phyloP scores from a whole-genome alignment of 2,888 invertebrate genomes.

The Stenchaetothrips biformis region DNA sequence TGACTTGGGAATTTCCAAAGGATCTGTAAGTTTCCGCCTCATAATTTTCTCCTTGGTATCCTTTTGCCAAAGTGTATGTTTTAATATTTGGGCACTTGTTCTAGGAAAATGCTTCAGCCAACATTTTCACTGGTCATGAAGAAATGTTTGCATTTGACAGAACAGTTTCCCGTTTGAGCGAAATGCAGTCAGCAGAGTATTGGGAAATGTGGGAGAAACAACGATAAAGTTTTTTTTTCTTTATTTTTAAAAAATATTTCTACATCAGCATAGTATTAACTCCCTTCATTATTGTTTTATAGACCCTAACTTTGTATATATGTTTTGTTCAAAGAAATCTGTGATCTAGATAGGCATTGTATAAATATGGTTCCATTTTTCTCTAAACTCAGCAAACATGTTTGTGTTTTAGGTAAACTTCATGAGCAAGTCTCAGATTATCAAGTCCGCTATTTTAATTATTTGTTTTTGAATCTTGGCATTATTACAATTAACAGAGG shows the following conservation, averaged over 20 bases:
- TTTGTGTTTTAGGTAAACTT: background rate
- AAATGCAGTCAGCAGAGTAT: conserved; percentile 95
- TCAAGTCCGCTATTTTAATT: background rate
- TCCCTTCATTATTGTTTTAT: background rate
- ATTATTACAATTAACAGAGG: background rate
- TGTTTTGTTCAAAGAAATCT: background rate
- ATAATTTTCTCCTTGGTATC: background rate
- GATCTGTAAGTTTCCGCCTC: conserved; percentile 55
- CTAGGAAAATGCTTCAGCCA: conserved; percentile 72
- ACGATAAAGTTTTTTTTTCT: background rate
- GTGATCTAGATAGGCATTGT: background rate
- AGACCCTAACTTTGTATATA: background rate
- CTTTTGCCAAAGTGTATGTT: background rate
- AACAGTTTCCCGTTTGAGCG: conserved; percentile 84
- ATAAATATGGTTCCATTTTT: background rate
- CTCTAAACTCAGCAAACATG: background rate
- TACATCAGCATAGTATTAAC: background rate
- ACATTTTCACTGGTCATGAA: conserved; percentile 95
- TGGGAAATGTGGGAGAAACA: conserved; percentile 75
- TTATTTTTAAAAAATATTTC: no score
- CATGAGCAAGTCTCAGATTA: background rate
- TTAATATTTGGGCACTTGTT: conserved; percentile 36
- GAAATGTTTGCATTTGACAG: conserved; percentile 96
- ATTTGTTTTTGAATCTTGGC: background rate
- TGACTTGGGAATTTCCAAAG: conserved; percentile 78